Conservation (phyloP, 2,797 vertebrate species). For the Acestrorhynchus altus region DNA sequence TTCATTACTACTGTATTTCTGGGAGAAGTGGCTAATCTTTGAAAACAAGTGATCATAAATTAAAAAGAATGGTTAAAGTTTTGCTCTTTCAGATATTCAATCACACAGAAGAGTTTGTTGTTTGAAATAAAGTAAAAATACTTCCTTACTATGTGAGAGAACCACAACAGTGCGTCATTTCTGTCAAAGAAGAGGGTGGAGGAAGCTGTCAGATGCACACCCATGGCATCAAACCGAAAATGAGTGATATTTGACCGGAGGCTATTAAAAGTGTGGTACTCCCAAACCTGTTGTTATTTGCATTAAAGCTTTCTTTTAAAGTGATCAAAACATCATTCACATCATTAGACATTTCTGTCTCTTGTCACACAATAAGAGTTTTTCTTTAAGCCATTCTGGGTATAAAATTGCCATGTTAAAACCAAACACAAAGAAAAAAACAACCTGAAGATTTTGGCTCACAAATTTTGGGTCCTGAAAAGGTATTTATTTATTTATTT, state of each 20-base stretch:
- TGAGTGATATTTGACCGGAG: constrained; percentile 22
- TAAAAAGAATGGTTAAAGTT: no score
- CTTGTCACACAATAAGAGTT: not conserved
- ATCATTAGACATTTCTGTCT: not conserved
- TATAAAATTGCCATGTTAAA: no score
- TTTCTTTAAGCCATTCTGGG: no score
- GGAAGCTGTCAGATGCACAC: not conserved
- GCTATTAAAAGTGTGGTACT: constrained; percentile 18
- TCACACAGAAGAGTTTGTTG: no score
- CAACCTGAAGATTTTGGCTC: no score
- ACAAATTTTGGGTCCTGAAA: no score
- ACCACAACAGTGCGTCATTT: constrained; percentile 5
- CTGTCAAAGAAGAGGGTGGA: constrained; percentile 1
- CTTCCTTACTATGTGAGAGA: not conserved
- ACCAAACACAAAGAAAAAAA: no score
- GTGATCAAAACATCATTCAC: not conserved
- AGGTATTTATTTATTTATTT: no score
- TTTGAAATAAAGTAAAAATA: not conserved
- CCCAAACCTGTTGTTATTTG: constrained; percentile 22
- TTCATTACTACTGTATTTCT: no score
- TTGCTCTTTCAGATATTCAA: no score
- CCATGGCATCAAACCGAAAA: not conserved
- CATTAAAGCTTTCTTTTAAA: not conserved
- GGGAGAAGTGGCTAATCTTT: no score
- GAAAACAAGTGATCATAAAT: no score